Percentiles rank a stretch among this genome's conserved stretches.
Evolutionary conservation across 2,797 vertebrate genomes (phyloP).

Genomic region (Thalassophryne amazonica): DNA sequence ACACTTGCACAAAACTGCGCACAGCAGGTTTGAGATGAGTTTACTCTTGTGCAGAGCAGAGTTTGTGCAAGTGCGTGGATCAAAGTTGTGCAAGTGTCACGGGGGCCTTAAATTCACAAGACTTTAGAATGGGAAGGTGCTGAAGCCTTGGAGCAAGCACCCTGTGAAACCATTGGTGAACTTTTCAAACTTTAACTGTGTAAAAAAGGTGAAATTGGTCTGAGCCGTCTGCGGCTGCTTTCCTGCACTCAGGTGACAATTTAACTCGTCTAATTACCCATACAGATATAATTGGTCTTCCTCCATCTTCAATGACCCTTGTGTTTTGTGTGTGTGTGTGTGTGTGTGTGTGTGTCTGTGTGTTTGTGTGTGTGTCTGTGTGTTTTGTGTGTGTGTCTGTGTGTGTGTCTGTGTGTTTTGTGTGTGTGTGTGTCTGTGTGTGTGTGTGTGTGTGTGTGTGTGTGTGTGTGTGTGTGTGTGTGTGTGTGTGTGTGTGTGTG

Average conservation of each 20-base stretch:
- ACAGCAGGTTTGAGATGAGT: no score
- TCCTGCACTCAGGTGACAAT: conserved; percentile 24
- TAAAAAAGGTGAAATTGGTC: conserved; percentile 11
- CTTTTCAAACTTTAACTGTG: conserved; percentile 5
- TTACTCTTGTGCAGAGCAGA: no score
- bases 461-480: conserved; percentile 29
- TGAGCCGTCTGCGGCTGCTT: not conserved
- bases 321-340: conserved; percentile 39
- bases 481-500: conserved; percentile 36
- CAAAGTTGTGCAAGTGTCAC: no score
- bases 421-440: no score
- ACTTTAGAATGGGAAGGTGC: no score
- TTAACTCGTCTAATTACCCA: conserved; percentile 65
- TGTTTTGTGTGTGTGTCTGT: conserved; percentile 19
- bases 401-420: no score
- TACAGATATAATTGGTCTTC: conserved; percentile 68
- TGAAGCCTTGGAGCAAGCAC: no score
- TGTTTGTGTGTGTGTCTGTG: conserved; percentile 63
- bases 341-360: conserved; percentile 23
- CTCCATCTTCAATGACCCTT: conserved; percentile 60
- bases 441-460: conserved; percentile 56
- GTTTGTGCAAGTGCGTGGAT: no score
- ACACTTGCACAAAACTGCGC: no score
- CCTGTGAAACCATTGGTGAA: no score
- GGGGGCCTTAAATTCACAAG: no score